Evolutionary conservation across 2,888 invertebrate genomes (phyloP), one percentile per base, ranked within the genome.

Genomic region (Beris chalybata): DNA sequence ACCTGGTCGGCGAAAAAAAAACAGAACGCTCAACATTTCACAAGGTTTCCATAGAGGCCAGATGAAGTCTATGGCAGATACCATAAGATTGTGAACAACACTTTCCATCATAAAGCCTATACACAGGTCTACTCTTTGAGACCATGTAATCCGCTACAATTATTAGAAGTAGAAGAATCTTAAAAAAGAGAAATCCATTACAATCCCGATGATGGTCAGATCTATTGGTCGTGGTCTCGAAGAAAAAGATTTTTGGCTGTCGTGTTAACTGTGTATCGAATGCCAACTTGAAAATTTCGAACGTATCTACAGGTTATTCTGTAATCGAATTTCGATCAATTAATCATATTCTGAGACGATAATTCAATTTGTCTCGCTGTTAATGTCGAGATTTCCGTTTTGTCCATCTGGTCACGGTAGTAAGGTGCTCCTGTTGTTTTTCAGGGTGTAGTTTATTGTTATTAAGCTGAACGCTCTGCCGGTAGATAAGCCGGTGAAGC

Each of bases 311-410:
- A 44, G 53, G 43, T 52, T 48, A 48, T 22, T 55, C 64, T 56
- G 47, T 45, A 64, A 55, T 64, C 64, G 55, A 64, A 53, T 64
- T 54, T 64, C 64, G 50, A 65, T 65, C 55, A 57, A 65, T 65
- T 65, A 65, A 65, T 65, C 65, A 65, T 65, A 65, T 57, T 65
- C 57, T 57, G 57, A 50, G 48, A 9, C 57, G 64, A 65, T 65
- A 65, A 65, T 65, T 65, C 65, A 58, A 65, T 65, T 65, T 50
- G 57, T 52, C 30, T 57, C 65, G 65, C 65, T 45, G 65, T 65
- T 65, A 56, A 50, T 53, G 31, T 48, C 56, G 22, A 53, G 45
- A 44, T 54, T 53, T 53, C 31, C 54, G 54, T 30, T 54, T 53
- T 29, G 44, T 43, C 43, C 52, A 63, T 52, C 43, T 52, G 53